These are phyloP conservation scores for Leptatherina wallacei DNA, from an alignment of 2,797 vertebrate species.

Conservation along the genomic window DNA sequence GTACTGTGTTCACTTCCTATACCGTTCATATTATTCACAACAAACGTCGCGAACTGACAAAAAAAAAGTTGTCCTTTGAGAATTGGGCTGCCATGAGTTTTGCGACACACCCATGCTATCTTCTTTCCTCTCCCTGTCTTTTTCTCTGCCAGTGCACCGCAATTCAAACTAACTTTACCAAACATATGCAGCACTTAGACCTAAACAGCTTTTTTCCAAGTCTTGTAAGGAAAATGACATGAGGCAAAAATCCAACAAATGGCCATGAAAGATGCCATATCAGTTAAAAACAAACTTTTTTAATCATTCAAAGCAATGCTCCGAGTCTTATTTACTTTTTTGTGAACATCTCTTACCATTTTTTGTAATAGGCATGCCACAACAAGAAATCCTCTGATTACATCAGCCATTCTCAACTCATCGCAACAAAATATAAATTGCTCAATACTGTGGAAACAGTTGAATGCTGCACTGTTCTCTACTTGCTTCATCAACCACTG, in stretches of 20 bases:
- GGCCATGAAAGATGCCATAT: constrained; percentile 23
- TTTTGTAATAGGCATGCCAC: constrained; percentile 46
- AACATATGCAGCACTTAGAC: constrained; percentile 9
- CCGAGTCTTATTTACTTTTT: constrained; percentile 4
- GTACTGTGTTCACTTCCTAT: not conserved
- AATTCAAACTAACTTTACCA: not conserved
- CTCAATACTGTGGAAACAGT: constrained; percentile 64
- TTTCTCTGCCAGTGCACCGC: constrained; percentile 42
- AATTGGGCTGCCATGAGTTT: constrained; percentile 40
- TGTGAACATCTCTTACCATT: constrained; percentile 3
- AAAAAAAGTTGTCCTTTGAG: constrained; percentile 43
- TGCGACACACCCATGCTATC: constrained; percentile 46
- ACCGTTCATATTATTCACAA: constrained; percentile 1
- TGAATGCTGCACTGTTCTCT: constrained; percentile 30
- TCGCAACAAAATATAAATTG: constrained; percentile 57
- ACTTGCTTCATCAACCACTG: constrained; percentile 20
- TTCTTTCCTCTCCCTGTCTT: constrained; percentile 24
- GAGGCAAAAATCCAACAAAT: constrained; percentile 6
- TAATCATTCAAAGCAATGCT: constrained; percentile 29
- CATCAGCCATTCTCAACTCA: constrained; percentile 31
- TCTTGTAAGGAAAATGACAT: constrained; percentile 10
- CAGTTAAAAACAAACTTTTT: constrained; percentile 25
- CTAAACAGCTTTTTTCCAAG: constrained; percentile 25
- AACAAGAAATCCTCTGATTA: constrained; percentile 55
- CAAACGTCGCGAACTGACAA: constrained; percentile 10